Evolutionary conservation across 2,888 invertebrate species (phyloP).

Genomic region (Himalopsyche japonica): DNA sequence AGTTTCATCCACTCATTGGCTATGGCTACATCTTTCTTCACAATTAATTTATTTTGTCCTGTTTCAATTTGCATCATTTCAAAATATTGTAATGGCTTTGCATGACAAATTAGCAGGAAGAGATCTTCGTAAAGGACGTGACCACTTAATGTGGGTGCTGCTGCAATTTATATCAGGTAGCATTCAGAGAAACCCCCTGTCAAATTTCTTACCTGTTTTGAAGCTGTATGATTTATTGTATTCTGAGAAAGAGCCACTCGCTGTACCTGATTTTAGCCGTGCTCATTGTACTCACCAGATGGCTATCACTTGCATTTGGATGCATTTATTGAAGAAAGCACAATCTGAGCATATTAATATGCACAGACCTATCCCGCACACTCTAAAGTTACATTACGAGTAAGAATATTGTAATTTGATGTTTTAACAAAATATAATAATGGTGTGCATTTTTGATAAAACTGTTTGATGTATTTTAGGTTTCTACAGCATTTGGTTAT

Average conservation of each 20-base stretch:
- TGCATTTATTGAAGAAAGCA: conserved; percentile 92
- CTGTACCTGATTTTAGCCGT: conserved; percentile 86
- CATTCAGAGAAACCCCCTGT: conserved; percentile 88
- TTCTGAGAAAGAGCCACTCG: conserved; percentile 87
- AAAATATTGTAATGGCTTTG: conserved; percentile 86
- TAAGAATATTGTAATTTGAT: conserved; percentile 50
- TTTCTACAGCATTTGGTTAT: conserved; percentile 84
- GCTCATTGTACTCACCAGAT: conserved; percentile 87
- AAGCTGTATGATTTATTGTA: conserved; percentile 90
- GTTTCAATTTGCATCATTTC: conserved; percentile 92
- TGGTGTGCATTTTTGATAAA: neutral
- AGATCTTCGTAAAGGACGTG: conserved; percentile 86
- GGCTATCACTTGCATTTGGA: conserved; percentile 96
- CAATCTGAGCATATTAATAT: conserved; percentile 82
- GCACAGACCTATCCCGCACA: conserved; percentile 75
- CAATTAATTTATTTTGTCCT: conserved; percentile 94
- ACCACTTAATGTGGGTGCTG: conserved; percentile 98
- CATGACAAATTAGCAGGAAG: conserved; percentile 81
- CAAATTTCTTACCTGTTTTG: conserved; percentile 87
- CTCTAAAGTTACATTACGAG: conserved; percentile 83
- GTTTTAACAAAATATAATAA: neutral
- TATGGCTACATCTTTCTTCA: conserved; percentile 92
- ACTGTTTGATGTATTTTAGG: conserved; percentile 53
- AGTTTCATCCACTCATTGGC: conserved; percentile 71
- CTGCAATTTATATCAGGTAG: conserved; percentile 97